phyloP scores from a whole-genome alignment of 2,797 vertebrate genomes.

The Vireo griseus region DNA sequence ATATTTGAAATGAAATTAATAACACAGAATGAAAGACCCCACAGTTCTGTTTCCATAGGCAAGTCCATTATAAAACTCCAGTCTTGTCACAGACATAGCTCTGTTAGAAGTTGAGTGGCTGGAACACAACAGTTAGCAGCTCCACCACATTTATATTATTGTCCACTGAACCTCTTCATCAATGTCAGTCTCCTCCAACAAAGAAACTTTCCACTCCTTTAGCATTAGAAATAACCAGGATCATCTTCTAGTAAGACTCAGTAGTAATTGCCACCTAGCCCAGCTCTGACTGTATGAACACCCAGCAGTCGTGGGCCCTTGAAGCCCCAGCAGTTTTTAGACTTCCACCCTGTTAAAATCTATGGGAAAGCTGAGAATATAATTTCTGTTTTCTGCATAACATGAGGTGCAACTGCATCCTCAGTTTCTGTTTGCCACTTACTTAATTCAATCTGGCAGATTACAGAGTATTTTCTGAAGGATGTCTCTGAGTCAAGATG shows the following conservation, averaged over 20 bases:
- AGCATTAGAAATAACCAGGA: background rate
- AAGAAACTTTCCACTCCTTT: background rate
- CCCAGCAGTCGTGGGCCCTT: background rate
- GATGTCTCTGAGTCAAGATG: background rate
- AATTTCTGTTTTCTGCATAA: background rate
- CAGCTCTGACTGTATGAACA: background rate
- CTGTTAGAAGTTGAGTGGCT: background rate
- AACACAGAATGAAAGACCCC: background rate
- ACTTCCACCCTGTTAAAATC: rapidly evolving
- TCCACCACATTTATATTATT: background rate
- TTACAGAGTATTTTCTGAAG: background rate
- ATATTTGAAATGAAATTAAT: background rate
- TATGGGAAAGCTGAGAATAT: background rate
- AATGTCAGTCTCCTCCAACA: background rate
- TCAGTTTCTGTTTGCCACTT: background rate
- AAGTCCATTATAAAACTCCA: background rate
- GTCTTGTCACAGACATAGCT: background rate
- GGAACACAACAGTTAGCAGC: background rate
- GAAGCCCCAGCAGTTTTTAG: background rate
- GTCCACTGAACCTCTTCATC: background rate
- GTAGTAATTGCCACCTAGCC: background rate
- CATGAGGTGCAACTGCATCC: background rate
- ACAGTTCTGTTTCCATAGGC: background rate
- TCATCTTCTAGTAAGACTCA: background rate
- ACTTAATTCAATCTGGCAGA: background rate